A percentile compares a stretch with the other conserved stretches of the same genome.
Conservation (phyloP, 2,888 invertebrate genomes). For the Saturnia japonica region DNA sequence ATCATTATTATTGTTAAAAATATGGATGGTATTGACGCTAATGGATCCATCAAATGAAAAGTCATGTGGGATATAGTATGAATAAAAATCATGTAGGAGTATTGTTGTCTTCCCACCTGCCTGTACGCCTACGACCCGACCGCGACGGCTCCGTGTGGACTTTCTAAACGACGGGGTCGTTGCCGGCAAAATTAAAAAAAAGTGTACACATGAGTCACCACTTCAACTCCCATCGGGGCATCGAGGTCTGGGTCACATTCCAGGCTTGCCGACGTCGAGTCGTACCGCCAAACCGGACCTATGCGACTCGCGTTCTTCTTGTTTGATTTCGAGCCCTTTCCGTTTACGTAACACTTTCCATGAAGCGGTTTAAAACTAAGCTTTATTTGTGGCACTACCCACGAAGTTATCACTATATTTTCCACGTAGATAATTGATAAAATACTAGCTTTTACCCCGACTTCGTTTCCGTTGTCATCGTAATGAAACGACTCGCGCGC, state of each 20-base stretch:
- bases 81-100: conserved; percentile 53
- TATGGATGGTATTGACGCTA: neutral
- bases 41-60: conserved; percentile 14
- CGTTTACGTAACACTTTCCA: conserved; percentile 52
- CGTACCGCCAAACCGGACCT: conserved; percentile 58
- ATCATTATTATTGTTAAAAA: neutral
- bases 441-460: neutral
- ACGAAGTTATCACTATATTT: neutral
- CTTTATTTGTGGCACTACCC: neutral
- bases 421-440: neutral
- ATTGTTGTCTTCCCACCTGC: conserved; percentile 62
- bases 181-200: conserved; percentile 44
- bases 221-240: conserved; percentile 60
- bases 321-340: conserved; percentile 41
- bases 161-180: conserved; percentile 65
- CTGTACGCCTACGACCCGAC: conserved; percentile 67
- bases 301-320: conserved; percentile 40
- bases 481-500: too few relatives aligned
- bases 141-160: conserved; percentile 47
- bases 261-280: conserved; percentile 48
- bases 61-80: conserved; percentile 45
- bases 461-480: neutral
- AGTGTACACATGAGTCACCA: conserved; percentile 68
- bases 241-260: conserved; percentile 79
- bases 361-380: conserved; percentile 18